Base-by-base conservation (phyloP, 2,888 invertebrate species). In the Tenthredo livida region DNA sequence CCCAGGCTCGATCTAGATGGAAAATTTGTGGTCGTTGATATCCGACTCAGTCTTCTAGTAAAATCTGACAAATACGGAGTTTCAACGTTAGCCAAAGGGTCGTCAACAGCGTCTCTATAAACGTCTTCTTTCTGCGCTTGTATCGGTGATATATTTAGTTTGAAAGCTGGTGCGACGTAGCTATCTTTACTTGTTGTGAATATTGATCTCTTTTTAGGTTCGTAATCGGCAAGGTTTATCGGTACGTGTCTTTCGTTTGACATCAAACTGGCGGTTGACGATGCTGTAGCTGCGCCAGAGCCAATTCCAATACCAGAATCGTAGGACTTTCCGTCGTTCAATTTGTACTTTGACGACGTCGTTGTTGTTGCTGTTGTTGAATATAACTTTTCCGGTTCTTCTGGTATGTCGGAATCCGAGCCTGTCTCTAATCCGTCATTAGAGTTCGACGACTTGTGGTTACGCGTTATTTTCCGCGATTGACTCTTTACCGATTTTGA, bases 11-110 rank as follows among this genome's bases (percentile, higher is more conserved):
- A 83, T 84, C 90, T 89, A 9, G 92, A 87, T 3, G 91, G 88
- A 40, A 88, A 77, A 87, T 90, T 90, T n/a, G 89, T 85, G 21
- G 88, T 88, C 25, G 88, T 88, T 9, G 92, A 87, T 84, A 90
- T 90, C 25, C 90, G 88, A 87, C 93, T 93, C 7, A 96, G 91
- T 86, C 96, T 94, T 85, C 95, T 94, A 0, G 96, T 96, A 88
- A 96, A 97, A 90, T 96, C 96, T 89, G 96, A 96, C 89, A 96
- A 93, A 92, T 96, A 96, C 84, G 96, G 96, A 88, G 96, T 96
- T 90, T 96, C 96, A 86, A 95, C 94, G 91, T 95, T 91, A 12
- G 91, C 87, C 85, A 93, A 88, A 85, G 91, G 85, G 87, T 93
- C 92, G 84, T 89, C 88, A 9, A 86, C 88, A 40, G 88, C 90